These are phyloP conservation scores for Grammomys surdaster DNA, from an alignment of 2,113 vertebrate genomes.

Conservation along the genomic window DNA sequence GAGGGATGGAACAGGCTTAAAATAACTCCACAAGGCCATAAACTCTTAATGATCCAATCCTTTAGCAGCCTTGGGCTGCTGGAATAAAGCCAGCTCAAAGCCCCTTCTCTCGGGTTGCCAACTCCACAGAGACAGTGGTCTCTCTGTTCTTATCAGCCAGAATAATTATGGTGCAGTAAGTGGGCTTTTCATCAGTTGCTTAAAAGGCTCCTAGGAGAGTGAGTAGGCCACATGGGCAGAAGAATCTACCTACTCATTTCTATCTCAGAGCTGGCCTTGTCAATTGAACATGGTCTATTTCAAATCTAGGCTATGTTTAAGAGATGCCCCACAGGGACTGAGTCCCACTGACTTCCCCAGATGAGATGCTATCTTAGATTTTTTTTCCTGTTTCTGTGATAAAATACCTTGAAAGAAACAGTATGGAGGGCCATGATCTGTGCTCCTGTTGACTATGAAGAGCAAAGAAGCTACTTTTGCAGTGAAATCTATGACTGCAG, in stretches of 20 bases:
- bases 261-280: background rate
- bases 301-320: background rate
- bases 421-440: no score
- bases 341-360: background rate
- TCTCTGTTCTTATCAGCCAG: conserved; percentile 69
- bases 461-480: background rate
- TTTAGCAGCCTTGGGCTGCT: conserved; percentile 82
- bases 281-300: conserved; percentile 36
- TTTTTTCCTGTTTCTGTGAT: background rate
- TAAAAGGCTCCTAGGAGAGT: conserved; percentile 8
- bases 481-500: no score
- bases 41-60: conserved; percentile 86
- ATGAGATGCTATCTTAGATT: background rate
- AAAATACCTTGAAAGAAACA: background rate
- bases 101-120: background rate
- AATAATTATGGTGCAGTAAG: conserved; percentile 44
- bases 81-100: conserved; percentile 83
- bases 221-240: conserved; percentile 17
- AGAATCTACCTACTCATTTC: background rate
- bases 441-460: background rate
- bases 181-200: conserved; percentile 6
- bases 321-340: background rate
- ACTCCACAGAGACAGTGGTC: conserved; percentile 40
- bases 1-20: conserved; percentile 84
- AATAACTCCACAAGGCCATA: conserved; percentile 82